These are phyloP conservation scores for Eurytemora carolleeae DNA, from an alignment of 1,140 invertebrate genomes.

Conservation along the genomic window DNA sequence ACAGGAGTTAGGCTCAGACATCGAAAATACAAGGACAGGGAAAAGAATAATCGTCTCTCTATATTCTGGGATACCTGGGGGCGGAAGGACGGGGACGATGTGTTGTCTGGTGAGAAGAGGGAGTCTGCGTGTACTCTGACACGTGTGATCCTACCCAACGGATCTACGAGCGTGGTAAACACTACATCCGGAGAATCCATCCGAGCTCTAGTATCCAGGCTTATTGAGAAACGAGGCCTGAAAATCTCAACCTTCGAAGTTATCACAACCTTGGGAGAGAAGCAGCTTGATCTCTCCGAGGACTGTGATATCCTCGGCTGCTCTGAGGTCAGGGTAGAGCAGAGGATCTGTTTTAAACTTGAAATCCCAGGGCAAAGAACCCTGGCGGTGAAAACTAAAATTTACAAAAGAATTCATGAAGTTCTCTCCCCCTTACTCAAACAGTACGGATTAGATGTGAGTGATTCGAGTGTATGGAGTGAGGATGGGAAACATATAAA, in stretches of 20 bases:
- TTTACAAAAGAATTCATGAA: neutral
- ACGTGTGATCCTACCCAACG: slow-evolving; percentile 64
- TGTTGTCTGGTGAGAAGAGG: too few species aligned
- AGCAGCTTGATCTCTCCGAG: slow-evolving; percentile 44
- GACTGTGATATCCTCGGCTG: slow-evolving; percentile 46
- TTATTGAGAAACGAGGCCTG: slow-evolving; percentile 60
- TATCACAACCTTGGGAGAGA: slow-evolving; percentile 37
- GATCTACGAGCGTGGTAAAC: slow-evolving; percentile 71
- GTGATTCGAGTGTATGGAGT: neutral
- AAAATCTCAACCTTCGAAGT: slow-evolving; percentile 54
- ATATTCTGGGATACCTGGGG: neutral
- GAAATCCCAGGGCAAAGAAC: slow-evolving; percentile 44
- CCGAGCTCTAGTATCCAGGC: slow-evolving; percentile 47
- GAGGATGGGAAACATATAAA: neutral
- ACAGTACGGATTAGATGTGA: neutral
- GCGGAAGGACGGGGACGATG: neutral
- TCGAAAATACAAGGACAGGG: too few species aligned
- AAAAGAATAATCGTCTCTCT: neutral
- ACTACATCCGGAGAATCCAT: slow-evolving; percentile 51
- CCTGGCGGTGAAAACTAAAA: neutral
- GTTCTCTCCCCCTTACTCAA: neutral
- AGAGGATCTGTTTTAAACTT: slow-evolving; percentile 56
- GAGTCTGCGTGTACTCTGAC: neutral
- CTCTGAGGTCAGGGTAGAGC: slow-evolving; percentile 63
- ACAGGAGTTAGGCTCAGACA: too few species aligned